phyloP scores from a whole-genome alignment of 1,140 invertebrate genomes.

The Eriocheir sinensis region DNA sequence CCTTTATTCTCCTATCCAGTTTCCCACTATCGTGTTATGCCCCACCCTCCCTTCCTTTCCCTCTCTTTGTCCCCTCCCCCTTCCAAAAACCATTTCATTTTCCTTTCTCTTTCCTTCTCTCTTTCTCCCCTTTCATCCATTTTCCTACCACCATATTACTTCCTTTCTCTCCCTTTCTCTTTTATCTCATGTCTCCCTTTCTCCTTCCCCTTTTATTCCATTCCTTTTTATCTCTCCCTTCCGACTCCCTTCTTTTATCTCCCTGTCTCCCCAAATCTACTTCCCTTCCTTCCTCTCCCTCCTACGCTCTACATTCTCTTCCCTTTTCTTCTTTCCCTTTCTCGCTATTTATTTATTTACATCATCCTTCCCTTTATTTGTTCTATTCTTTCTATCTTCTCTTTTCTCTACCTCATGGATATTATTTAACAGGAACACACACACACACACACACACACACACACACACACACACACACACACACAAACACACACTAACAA shows the following conservation, averaged over 20 bases:
- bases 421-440: not conserved
- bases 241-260: not conserved
- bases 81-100: not conserved
- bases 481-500: not conserved
- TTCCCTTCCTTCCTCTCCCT: conserved; percentile 18
- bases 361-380: not conserved
- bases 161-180: not conserved
- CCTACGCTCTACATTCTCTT: not conserved
- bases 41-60: not conserved
- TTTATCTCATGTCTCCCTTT: not conserved
- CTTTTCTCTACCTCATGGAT: no score
- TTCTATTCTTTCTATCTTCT: not conserved
- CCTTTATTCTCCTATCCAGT: no score
- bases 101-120: not conserved
- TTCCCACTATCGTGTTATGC: not conserved
- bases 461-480: not conserved
- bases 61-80: not conserved
- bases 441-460: not conserved
- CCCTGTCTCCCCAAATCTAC: not conserved
- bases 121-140: not conserved
- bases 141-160: not conserved
- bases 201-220: not conserved
- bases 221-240: not conserved
- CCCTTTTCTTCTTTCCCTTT: conserved; percentile 19
- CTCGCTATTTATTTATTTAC: not conserved